Conservation (phyloP, 2,113 vertebrate species). For the Corvus moneduloides region DNA sequence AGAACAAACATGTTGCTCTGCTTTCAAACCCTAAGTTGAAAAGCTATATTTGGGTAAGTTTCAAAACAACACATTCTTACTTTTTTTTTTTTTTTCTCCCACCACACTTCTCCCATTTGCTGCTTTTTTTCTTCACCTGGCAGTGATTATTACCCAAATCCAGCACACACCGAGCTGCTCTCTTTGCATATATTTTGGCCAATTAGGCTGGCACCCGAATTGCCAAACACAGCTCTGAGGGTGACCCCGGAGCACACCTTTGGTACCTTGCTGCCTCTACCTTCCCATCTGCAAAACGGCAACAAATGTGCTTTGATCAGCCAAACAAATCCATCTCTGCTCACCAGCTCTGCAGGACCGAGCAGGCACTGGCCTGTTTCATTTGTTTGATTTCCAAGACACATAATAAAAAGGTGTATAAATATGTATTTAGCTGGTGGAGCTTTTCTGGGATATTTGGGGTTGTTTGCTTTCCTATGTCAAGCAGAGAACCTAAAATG, state of each 20-base stretch:
- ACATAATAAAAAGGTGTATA: constrained; percentile 30
- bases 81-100: not conserved
- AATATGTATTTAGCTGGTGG: constrained; percentile 64
- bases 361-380: not conserved
- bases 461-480: constrained; percentile 48
- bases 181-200: not conserved
- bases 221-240: not conserved
- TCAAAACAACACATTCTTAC: constrained; percentile 21
- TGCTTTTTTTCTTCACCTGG: not conserved
- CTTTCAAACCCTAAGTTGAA: constrained; percentile 13
- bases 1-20: constrained; percentile 30
- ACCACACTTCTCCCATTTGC: not conserved
- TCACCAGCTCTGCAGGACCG: not conserved
- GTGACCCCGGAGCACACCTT: not conserved
- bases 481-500: constrained; percentile 60
- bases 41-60: constrained; percentile 43
- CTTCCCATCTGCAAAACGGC: not conserved
- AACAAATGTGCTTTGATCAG: not conserved
- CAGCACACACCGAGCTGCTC: not conserved
- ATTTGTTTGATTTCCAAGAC: constrained; percentile 7
- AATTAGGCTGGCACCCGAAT: not conserved
- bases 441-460: constrained; percentile 55
- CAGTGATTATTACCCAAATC: not conserved
- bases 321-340: not conserved
- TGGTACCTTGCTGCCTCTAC: not conserved